Evolutionary conservation across 2,113 vertebrate species (phyloP), one percentile per base, ranked within the genome.

Genomic region (Chaetodon trifascialis): DNA sequence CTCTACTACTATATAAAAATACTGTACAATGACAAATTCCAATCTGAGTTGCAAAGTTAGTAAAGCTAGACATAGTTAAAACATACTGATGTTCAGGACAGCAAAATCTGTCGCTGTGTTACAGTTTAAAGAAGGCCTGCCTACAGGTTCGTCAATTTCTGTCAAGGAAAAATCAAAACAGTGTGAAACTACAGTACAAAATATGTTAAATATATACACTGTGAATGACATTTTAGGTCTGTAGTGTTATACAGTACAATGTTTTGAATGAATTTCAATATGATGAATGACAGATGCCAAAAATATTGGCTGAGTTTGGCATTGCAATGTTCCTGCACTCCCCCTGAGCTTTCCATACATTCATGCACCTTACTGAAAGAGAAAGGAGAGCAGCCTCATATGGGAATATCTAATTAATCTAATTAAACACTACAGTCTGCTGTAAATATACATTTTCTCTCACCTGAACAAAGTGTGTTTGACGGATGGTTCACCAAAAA

Each of bases 321-420:
- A 12, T 2, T 80, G 65, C 64, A 47, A 17, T 63, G 68, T 47
- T 74, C 44, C 60, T 84, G 67, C 63, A 77, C 63, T 67, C 86
- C 71, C 66, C 38, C 55, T 15, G 55, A 63, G 76, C 78, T 71
- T 59, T 66, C 59, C 76, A 60, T 67, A 80, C 78, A 84, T 80
- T 38, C 54, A 80, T 79, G 62, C 88, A 91, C 83, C 79, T 89
- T 54, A 70, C 69, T 74, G 21, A 59, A 52, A 21, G 23, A 30
- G 75, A 75, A 83, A 23, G 63, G 30, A 71, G 52, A 58, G 16
- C 0, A 19, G 49, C 74, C 72, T 84, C 62, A 23, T 14, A 81
- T 56, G 54, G 58, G 78, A 84, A 84, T 65, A 75, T 79, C 34
- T 59, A 67, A 76, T 82, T 64, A 86, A 86, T n/a, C n/a, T n/a